A percentile compares a stretch with the other conserved stretches of the same genome.
Evolutionary conservation across 2,797 vertebrate genomes (phyloP).

Genomic region (Botia kubotai): DNA sequence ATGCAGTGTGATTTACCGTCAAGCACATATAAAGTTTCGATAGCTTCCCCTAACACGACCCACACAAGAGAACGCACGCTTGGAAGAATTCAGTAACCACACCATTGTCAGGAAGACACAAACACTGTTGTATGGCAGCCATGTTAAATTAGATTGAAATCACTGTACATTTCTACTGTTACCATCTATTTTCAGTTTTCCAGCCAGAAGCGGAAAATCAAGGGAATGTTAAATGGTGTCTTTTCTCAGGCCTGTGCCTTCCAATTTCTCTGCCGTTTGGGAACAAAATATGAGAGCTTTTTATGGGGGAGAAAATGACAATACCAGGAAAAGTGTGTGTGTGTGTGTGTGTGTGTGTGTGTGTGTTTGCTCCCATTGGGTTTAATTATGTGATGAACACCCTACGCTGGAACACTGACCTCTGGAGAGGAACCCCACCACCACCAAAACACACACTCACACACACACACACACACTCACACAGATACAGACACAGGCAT

Average conservation of each 20-base stretch:
- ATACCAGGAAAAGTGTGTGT: constrained; percentile 44
- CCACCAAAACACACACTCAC: constrained; percentile 4
- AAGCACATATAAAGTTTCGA: neutral
- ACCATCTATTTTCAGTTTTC: constrained; percentile 33
- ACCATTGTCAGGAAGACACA: constrained; percentile 13
- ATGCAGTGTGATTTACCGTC: neutral
- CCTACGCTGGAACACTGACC: constrained; percentile 69
- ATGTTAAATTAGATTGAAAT: constrained; percentile 48
- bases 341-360: constrained; percentile 42
- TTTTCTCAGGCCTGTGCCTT: constrained; percentile 27
- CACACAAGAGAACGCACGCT: neutral
- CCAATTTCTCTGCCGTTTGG: constrained; percentile 8
- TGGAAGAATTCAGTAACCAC: neutral
- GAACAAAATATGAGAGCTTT: constrained; percentile 34
- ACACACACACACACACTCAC: neutral
- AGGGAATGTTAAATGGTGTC: constrained; percentile 32
- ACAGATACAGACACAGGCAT: neutral
- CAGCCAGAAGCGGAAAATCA: constrained; percentile 47
- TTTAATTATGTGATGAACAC: constrained; percentile 76
- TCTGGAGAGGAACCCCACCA: constrained; percentile 46
- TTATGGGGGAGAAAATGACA: constrained; percentile 42
- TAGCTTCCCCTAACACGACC: neutral
- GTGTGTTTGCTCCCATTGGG: constrained; percentile 66
- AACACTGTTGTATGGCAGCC: constrained; percentile 13
- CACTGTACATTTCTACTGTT: neutral